Conservation (phyloP, 2,888 invertebrate species). For the Cantharis rufa region DNA sequence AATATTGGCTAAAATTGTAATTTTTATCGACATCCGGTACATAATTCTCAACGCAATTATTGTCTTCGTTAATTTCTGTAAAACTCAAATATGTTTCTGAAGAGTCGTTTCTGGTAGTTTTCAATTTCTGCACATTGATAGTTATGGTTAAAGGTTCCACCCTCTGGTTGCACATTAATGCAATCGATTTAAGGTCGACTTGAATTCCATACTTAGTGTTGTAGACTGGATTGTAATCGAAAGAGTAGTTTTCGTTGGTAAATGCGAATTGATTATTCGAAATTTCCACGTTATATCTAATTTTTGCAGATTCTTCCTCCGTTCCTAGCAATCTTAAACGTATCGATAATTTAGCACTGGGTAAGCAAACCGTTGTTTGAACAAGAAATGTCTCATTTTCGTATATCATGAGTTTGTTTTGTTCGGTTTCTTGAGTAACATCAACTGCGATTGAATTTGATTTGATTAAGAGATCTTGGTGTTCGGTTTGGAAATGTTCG, state of each 20-base stretch:
- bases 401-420: constrained; percentile 17
- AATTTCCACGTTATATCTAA: constrained; percentile 22
- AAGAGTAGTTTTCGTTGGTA: constrained; percentile 14
- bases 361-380: constrained; percentile 15
- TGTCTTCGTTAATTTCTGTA: background rate
- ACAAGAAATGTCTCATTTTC: constrained; percentile 22
- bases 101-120: background rate
- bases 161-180: background rate
- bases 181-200: constrained; percentile 24
- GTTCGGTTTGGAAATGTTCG: constrained; percentile 23
- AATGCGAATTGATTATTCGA: constrained; percentile 17
- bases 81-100: background rate
- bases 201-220: constrained; percentile 18
- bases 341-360: constrained; percentile 11
- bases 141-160: background rate
- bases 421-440: constrained; percentile 14
- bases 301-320: background rate
- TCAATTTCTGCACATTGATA: background rate
- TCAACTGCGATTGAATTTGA: constrained; percentile 20
- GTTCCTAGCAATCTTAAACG: constrained; percentile 20
- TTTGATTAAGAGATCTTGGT: constrained; percentile 22
- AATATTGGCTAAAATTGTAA: background rate
- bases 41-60: background rate
- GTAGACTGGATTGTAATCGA: constrained; percentile 21
- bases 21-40: background rate